Evolutionary conservation across 2,797 vertebrate species (phyloP).

Genomic region (Staurois parvus): DNA sequence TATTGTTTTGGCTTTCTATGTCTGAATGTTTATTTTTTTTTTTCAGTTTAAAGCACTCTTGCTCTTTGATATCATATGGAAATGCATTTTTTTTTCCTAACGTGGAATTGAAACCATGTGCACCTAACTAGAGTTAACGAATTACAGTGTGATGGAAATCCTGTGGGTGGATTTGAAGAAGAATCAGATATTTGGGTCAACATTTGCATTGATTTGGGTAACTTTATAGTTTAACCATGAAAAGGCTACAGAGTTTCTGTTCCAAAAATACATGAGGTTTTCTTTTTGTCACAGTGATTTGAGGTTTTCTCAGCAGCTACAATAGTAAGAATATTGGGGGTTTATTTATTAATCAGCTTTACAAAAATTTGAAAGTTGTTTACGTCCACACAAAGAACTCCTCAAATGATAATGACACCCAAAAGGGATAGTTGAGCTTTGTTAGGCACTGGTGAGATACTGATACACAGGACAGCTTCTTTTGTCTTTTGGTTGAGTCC

Average conservation of each 20-base stretch:
- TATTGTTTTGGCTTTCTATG: conserved; percentile 88
- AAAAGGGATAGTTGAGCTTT: neutral
- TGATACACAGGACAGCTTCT: neutral
- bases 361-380: neutral
- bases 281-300: neutral
- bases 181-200: conserved; percentile 77
- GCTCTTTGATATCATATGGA: conserved; percentile 94
- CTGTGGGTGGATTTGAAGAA: conserved; percentile 76
- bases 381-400: neutral
- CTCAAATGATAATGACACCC: neutral
- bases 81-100: conserved; percentile 81
- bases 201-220: conserved; percentile 46
- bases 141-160: conserved; percentile 82
- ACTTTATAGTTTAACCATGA: conserved; percentile 6
- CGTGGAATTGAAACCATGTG: conserved; percentile 94
- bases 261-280: neutral
- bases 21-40: conserved; percentile 83
- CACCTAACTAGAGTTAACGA: conserved; percentile 86
- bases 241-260: neutral
- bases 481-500: neutral
- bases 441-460: neutral
- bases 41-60: conserved; percentile 86
- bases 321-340: neutral
- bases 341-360: neutral
- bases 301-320: neutral